Evolutionary conservation across 2,797 vertebrate species (phyloP).

Genomic region (Helicolenus hilgendorfi): DNA sequence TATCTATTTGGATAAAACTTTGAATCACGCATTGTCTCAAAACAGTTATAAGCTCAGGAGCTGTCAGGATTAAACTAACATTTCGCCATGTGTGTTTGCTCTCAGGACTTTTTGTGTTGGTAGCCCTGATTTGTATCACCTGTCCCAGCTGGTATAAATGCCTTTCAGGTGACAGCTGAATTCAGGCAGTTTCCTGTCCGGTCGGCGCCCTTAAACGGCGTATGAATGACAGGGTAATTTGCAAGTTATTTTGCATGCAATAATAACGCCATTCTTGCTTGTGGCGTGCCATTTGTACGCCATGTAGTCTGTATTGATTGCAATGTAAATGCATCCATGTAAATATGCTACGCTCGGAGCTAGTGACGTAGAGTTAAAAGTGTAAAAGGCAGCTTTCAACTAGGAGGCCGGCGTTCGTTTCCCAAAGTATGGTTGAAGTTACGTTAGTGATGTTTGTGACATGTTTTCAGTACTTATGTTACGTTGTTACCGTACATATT

Average conservation of each 20-base stretch:
- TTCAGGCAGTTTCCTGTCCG: too few relatives aligned
- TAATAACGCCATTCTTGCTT: too few relatives aligned
- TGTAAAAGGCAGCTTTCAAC: too few relatives aligned
- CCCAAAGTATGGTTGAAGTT: background rate
- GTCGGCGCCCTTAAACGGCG: accelerated
- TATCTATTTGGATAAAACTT: constrained; percentile 20
- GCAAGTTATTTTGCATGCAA: too few relatives aligned
- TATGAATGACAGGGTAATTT: too few relatives aligned
- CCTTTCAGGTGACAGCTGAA: background rate
- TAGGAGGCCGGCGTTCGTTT: too few relatives aligned
- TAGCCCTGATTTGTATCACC: background rate
- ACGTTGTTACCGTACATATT: background rate
- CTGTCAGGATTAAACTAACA: background rate
- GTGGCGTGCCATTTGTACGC: too few relatives aligned
- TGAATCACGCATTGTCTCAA: background rate
- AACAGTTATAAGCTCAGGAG: background rate
- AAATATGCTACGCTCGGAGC: too few relatives aligned
- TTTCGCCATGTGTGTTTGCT: background rate
- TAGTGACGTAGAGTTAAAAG: too few relatives aligned
- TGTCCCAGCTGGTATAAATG: background rate
- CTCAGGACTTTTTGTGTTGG: background rate
- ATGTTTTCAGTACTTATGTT: background rate
- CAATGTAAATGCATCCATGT: too few relatives aligned
- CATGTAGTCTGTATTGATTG: too few relatives aligned
- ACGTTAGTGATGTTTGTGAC: background rate